phyloP scores from a whole-genome alignment of 2,888 invertebrate species.

The Drosophila flavopinicola region DNA sequence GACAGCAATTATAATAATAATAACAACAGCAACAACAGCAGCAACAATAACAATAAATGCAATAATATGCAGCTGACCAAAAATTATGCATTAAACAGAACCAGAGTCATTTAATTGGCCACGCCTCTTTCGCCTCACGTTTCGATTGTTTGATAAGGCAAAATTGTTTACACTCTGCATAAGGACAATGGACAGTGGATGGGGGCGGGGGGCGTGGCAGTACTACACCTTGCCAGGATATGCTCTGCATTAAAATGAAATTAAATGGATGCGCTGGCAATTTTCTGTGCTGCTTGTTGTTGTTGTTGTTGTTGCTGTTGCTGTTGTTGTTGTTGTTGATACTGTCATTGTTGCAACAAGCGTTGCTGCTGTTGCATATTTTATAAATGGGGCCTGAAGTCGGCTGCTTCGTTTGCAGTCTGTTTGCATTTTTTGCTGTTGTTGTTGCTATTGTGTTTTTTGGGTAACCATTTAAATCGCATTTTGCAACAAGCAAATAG shows the following conservation, averaged over 20 bases:
- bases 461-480: conserved; percentile 52
- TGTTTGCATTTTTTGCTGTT: conserved; percentile 41
- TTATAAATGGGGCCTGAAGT: conserved; percentile 42
- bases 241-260: conserved; percentile 74
- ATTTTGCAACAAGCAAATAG: conserved; percentile 41
- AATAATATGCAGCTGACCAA: conserved; percentile 60
- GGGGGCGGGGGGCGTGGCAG: background rate
- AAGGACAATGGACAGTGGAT: conserved; percentile 41
- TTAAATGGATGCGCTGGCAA: conserved; percentile 70
- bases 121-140: conserved; percentile 30
- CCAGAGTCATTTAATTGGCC: conserved; percentile 61
- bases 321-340: conserved; percentile 31
- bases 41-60: conserved; percentile 30
- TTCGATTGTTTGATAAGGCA: conserved; percentile 61
- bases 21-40: conserved; percentile 24
- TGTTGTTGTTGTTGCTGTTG: conserved; percentile 42
- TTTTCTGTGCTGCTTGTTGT: conserved; percentile 26
- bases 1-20: conserved; percentile 46
- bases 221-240: conserved; percentile 54
- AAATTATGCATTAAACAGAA: conserved; percentile 62
- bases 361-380: conserved; percentile 65
- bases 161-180: conserved; percentile 61
- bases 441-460: conserved; percentile 1
- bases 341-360: conserved; percentile 42
- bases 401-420: conserved; percentile 31